Evolutionary conservation across 1,140 invertebrate species (phyloP), one percentile per base, ranked within the genome.

Genomic region (Kradibia gibbosae): DNA sequence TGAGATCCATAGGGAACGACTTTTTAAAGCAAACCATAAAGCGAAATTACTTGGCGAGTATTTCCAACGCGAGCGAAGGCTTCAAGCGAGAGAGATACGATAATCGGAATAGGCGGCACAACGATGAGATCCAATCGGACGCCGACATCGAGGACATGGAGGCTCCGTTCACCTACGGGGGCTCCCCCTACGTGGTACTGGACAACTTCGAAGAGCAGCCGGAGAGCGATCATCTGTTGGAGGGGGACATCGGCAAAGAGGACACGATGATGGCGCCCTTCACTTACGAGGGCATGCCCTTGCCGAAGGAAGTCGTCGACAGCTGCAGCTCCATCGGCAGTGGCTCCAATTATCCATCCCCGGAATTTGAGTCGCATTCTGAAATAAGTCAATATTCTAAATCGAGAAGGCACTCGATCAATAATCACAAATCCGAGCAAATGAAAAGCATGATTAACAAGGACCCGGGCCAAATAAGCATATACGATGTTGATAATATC

Each of bases 281-380:
- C 34, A 83, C 72, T 60, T 80, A 70, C 22, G 82, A 83, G 48
- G 78, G 82, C 4, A 34, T 83, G 50, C 77, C 78, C 13, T 34
- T 83, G 45, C 72, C 77, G 13, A 80, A 76, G 60, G 78, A 83
- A 20, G 36, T 77, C 36, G 39, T 77, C 8, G 78, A 83, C 34
- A 83, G 70, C 36, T 82, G 71, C 22, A 77, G 77, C 76, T 82
- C 82, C 4, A 28, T 76, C 13, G 78, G 73, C 48, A 83, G 78
- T 42, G 34, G 45, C 10, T 76, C 78, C 11, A 77, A 82, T 3
- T 53, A 36, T 42, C 74, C 53, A 45, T 28, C 53, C 22, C 71
- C 79, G 7, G n/a, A 22, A n/a, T 1, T 28, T 22, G 77, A 71
- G 7, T 39, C 45, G 31, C 22, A 25, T 53, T 3, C 1, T 25